Base-by-base conservation (phyloP, 2,797 vertebrate genomes). In the Propithecus perrieri region DNA sequence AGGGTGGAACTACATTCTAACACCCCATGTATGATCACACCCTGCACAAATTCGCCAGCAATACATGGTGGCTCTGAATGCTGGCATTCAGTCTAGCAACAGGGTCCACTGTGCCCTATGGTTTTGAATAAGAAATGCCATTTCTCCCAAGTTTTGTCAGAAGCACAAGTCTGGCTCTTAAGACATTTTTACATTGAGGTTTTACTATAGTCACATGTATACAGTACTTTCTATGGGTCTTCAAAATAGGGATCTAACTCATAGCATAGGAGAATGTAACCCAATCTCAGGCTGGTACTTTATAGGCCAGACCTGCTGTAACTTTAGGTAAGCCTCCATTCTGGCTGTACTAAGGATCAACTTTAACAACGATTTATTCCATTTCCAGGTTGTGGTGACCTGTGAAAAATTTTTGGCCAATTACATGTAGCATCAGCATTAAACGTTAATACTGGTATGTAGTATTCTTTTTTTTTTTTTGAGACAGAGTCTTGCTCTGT, bases 11-110 rank as follows among this genome's bases (percentile, higher is more conserved):
- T 50, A 30, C 7, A 53, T 84, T 78, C 74, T 35, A 53, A 53
- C 5, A 14, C 5, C 12, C 4, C 11, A 26, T 3, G 43, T 55
- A 26, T 30, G 30, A 85, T 24, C 35, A 38, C 0, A 0, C 14
- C 35, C 81, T 33, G 20, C 12, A 17, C 5, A 9, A n/a, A n/a
- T 15, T 20, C 0, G 0, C 46, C 43, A 14, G 41, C 46, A 33
- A 65, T 0, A 53, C 11, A 18, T 13, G 8, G 57, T 1, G 15
- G 13, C 50, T 35, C 50, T 8, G 18, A 46, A 50, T 30, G 35
- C 22, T 6, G 18, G 26, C 6, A 2, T 48, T 63, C 20, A 33
- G 50, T 22, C 43, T 20, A 61, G 55, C 41, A 48, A 46, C 46
- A 2, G 57, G 4, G 26, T 24, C 48, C 26, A 50, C 89, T 38